These are phyloP conservation scores for Limnephilus auricula DNA, from an alignment of 2,888 invertebrate species.

Conservation along the genomic window DNA sequence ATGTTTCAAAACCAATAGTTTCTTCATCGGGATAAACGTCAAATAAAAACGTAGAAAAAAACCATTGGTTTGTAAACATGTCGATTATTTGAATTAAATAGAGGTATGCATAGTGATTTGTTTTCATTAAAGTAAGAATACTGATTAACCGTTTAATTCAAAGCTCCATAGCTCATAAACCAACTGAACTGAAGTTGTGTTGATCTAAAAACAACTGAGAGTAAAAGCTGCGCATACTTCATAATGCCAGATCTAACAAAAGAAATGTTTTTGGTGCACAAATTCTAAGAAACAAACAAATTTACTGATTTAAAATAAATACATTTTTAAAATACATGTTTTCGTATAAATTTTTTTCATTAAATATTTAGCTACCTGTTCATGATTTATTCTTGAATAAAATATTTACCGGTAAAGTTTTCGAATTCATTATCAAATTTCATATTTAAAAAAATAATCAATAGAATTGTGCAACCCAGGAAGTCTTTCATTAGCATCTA, in stretches of 20 bases:
- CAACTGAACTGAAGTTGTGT: background rate
- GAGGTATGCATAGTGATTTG: too few relatives aligned
- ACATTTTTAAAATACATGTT: too few relatives aligned
- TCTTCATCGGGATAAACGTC: too few relatives aligned
- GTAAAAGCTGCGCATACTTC: background rate
- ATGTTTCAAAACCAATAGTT: too few relatives aligned
- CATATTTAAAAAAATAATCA: background rate
- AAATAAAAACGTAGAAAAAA: too few relatives aligned
- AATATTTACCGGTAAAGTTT: background rate
- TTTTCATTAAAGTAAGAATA: too few relatives aligned
- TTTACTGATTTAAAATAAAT: too few relatives aligned
- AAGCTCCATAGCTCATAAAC: background rate
- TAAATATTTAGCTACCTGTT: too few relatives aligned
- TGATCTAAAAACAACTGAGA: background rate
- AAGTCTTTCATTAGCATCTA: background rate
- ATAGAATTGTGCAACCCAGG: background rate
- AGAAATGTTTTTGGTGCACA: background rate
- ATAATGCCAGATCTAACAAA: background rate
- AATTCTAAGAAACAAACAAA: background rate
- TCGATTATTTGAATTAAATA: too few relatives aligned
- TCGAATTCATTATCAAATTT: background rate
- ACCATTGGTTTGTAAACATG: too few relatives aligned
- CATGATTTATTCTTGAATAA: background rate
- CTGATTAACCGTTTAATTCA: too few relatives aligned
- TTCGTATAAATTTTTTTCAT: too few relatives aligned